Conservation (phyloP, 1,140 invertebrate species). For the Aphaenogaster floridana region DNA sequence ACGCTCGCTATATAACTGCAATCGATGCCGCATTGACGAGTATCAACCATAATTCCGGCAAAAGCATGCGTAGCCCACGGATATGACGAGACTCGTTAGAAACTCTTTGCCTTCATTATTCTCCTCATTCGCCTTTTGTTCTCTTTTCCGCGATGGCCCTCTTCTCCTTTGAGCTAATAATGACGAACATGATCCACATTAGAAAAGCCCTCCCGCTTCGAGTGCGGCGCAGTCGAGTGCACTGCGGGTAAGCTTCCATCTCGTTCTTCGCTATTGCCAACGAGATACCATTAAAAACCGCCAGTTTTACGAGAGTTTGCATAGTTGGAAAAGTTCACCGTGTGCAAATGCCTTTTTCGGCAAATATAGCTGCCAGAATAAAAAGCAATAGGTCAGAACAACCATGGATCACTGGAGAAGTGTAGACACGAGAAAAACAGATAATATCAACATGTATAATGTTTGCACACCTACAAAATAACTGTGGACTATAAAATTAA, state of each 20-base stretch:
- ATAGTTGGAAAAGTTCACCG: constrained; percentile 28
- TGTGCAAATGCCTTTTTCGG: background rate
- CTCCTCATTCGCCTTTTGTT: constrained; percentile 42
- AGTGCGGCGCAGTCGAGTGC: constrained; percentile 11
- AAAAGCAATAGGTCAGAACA: background rate
- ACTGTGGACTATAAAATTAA: background rate
- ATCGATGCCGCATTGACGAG: background rate
- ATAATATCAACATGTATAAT: background rate
- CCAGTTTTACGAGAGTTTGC: constrained; percentile 31
- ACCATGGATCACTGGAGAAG: background rate
- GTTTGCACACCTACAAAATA: background rate
- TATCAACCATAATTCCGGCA: constrained; percentile 20
- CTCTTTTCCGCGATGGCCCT: constrained; percentile 3
- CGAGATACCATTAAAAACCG: constrained; percentile 32
- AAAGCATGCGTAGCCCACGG: background rate
- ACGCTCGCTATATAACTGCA: background rate
- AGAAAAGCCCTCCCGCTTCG: constrained; percentile 13
- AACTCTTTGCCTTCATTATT: constrained; percentile 45
- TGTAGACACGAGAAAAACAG: background rate
- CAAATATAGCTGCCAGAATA: background rate
- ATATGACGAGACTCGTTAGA: constrained; percentile 18
- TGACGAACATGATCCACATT: constrained; percentile 53
- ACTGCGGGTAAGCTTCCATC: constrained; percentile 14
- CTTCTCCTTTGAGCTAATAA: constrained; percentile 47
- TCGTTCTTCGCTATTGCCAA: constrained; percentile 17